Evolutionary conservation across 2,888 invertebrate genomes (phyloP), one percentile per base, ranked within the genome.

Genomic region (Mimachlamys varia): DNA sequence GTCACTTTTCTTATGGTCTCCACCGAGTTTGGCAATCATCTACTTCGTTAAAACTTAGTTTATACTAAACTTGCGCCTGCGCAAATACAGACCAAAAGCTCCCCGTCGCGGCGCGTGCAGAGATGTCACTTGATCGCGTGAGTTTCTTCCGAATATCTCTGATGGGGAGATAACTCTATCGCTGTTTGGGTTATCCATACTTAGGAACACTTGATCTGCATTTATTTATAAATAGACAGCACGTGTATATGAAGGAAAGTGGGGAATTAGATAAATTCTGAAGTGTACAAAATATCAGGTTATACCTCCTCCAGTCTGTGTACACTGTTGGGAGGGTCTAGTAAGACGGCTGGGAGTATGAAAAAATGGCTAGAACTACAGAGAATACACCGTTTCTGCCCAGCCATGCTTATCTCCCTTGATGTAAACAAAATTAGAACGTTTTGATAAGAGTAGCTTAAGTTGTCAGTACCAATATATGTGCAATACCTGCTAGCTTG

Each of bases 91-190:
- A 10, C 44, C 44, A 22, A 19, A 0, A 33, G 33, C 33, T 33
- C 76, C 76, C 76, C 33, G 33, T 22, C 13, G 76, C 0, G 76
- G 27, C 27, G 76, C 76, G 7, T 15, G 76, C 27, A 27, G 76
- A 33, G 76, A 5, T 27, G 27, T 22, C 27, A 76, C 76, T 13
- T 27, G 76, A 76, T 76, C 19, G 76, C 76, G 76, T 76, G 76
- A 76, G 76, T n/a, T 22, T 4, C n/a, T 27, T 76, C 33, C 7
- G 27, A 76, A 76, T 27, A 27, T 76, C 76, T 76, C 12, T 27
- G 76, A 76, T 76, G 76, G 76, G 33, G 33, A 76, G 76, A 76
- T 76, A 76, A 76, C 76, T 76, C 76, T 76, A 27, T 76, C 76
- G 76, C 19, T n/a, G 76, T 76, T 76, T 33, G 33, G 27, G 76